Evolutionary conservation across 92 coral and sea anemone genomes (phyloP).

Genomic region (Plumapathes pennacea): DNA sequence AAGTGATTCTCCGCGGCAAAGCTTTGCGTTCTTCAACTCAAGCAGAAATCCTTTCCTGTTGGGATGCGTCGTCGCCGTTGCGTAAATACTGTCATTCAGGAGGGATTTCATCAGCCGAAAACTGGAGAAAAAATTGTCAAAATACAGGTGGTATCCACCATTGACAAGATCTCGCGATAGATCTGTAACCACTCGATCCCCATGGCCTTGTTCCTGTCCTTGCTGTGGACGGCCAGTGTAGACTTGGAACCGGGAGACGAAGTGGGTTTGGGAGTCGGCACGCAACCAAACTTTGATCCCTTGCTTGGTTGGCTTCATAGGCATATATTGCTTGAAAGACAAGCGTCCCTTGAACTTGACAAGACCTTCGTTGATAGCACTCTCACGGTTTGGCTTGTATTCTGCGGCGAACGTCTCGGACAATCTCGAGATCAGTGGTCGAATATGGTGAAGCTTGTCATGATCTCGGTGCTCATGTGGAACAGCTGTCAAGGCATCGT

Average conservation of each 20-base stretch:
- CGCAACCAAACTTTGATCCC: constrained; percentile 39
- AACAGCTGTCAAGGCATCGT: constrained; percentile 12
- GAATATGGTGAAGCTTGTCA: constrained; percentile 18
- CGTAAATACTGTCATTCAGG: constrained; percentile 23
- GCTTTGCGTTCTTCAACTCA: constrained; percentile 6
- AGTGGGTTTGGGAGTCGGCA: constrained; percentile 24
- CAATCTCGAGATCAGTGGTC: constrained; percentile 4
- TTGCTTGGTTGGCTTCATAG: constrained; percentile 22
- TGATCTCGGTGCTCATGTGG: constrained; percentile 11
- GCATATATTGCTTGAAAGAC: constrained; percentile 38
- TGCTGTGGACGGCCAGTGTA: constrained; percentile 26
- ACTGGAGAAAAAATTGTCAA: constrained; percentile 28
- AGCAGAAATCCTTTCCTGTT: constrained; percentile 33
- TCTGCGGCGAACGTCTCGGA: constrained; percentile 13
- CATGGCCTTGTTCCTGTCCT: constrained; percentile 27
- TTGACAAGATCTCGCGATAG: constrained; percentile 7
- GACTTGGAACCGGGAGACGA: constrained; percentile 18
- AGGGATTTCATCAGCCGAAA: constrained; percentile 10
- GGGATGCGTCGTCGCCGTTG: constrained; percentile 21
- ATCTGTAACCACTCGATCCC: constrained; percentile 13
- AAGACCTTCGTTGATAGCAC: constrained; percentile 35
- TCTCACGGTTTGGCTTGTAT: constrained; percentile 14
- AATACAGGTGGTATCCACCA: constrained; percentile 17
- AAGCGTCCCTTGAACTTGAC: constrained; percentile 40
- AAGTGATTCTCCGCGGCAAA: constrained; percentile 21